Evolutionary conservation across 1,140 invertebrate genomes (phyloP), one percentile per base, ranked within the genome.

Genomic region (Calephelis nemesis): DNA sequence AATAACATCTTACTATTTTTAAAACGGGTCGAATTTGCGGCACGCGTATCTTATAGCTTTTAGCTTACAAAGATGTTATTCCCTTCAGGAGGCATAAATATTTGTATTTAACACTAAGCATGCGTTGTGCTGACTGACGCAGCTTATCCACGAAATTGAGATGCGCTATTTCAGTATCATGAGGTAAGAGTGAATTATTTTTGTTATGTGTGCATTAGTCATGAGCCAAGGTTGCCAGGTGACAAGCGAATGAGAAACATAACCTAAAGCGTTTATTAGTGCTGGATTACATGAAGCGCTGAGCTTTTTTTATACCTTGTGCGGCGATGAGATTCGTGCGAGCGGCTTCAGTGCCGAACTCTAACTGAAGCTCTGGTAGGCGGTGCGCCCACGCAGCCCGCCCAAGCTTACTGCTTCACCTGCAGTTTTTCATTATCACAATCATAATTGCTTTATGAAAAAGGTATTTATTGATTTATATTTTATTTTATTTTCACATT

Each of bases 321-420:
- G 86, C 86, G 86, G 86, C 84, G 85, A 77, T 81, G 79, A 77
- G 83, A 72, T 86, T 91, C 88, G 88, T 91, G 87, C 83, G 87
- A 90, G 85, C 84, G 84, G 84, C 84, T 76, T 78, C 81, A 79
- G 66, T 66, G 87, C 88, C 87, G 76, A 80, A 75, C 82, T 88
- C 80, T 85, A 69, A 91, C 88, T 91, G 87, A 88, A 60, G 68
- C 73, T 72, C n/a, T 66, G 39, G 72, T 70, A 74, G 74, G 75
- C 78, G 70, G 78, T 75, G 79, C 83, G 85, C 87, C 87, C 83
- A 86, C 85, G 74, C 77, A 63, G 63, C 65, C 73, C 76, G 75
- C 73, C 47, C 67, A 68, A 75, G 68, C 77, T 65, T 74, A 65
- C 72, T 65, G 64, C 65, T 78, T 84, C 79, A 91, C 87, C 87